Evolutionary conservation across 2,888 invertebrate species (phyloP).

Genomic region (Mesorhabditis spiculigera): DNA sequence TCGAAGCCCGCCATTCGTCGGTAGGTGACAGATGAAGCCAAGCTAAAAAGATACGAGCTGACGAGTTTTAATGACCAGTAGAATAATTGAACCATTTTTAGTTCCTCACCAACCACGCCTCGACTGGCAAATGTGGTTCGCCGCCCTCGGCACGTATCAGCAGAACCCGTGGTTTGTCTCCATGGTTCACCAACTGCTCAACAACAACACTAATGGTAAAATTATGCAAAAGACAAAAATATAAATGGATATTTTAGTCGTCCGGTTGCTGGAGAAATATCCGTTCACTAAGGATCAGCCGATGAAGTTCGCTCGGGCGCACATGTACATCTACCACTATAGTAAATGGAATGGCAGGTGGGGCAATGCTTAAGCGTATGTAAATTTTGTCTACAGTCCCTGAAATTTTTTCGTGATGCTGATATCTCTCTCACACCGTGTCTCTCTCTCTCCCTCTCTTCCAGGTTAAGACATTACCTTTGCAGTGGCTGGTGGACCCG

Average conservation of each 20-base stretch:
- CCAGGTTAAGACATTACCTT: neutral
- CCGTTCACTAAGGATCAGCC: slow-evolving; percentile 67
- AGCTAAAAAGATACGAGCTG: neutral
- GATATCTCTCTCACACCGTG: too few species aligned
- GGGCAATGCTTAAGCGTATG: too few species aligned
- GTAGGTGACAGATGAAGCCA: slow-evolving; percentile 62
- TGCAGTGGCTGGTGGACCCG: slow-evolving; percentile 59
- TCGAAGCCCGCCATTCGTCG: slow-evolving; percentile 69
- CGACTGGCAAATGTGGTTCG: slow-evolving; percentile 82
- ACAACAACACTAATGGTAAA: slow-evolving; percentile 62
- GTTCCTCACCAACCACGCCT: slow-evolving; percentile 76
- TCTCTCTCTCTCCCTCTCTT: too few species aligned
- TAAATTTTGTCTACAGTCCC: too few species aligned
- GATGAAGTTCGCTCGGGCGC: slow-evolving; percentile 71
- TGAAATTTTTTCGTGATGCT: too few species aligned
- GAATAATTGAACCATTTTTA: slow-evolving; percentile 56
- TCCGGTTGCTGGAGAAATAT: slow-evolving; percentile 64
- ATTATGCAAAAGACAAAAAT: neutral
- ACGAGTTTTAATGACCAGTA: slow-evolving; percentile 6
- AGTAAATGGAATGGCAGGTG: slow-evolving; percentile 27
- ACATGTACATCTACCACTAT: slow-evolving; percentile 60
- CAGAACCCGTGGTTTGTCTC: slow-evolving; percentile 76
- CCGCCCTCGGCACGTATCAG: slow-evolving; percentile 70
- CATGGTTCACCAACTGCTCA: slow-evolving; percentile 70
- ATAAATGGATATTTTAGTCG: slow-evolving; percentile 48